phyloP scores from a whole-genome alignment of 2,113 vertebrate genomes.

The Orcinus orca region DNA sequence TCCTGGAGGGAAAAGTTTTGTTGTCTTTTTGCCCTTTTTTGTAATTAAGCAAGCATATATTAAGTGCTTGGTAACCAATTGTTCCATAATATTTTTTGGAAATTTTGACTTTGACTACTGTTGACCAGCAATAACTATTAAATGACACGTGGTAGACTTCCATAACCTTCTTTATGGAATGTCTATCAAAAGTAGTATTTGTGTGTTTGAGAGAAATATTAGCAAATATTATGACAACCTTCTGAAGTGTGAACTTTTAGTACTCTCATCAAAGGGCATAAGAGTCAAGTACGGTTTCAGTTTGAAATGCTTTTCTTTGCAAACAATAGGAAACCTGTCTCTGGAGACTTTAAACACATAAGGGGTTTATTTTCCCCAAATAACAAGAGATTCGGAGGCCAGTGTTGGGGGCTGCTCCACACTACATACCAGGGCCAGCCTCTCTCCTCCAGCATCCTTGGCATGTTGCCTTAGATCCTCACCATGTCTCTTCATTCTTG shows the following conservation, averaged over 20 bases:
- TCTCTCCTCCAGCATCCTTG: neutral
- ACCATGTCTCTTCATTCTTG: neutral
- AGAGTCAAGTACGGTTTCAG: neutral
- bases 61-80: neutral
- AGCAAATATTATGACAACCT: neutral
- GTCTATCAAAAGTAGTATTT: neutral
- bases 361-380: neutral
- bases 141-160: neutral
- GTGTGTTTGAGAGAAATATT: neutral
- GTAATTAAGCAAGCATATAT: neutral
- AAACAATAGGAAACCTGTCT: constrained; percentile 1
- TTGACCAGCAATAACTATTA: neutral
- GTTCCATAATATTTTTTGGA: neutral
- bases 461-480: neutral
- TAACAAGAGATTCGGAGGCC: neutral
- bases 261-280: neutral
- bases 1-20: neutral
- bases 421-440: neutral
- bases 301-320: constrained; percentile 31
- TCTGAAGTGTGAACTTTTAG: constrained; percentile 12
- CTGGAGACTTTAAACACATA: neutral
- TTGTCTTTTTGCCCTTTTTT: neutral
- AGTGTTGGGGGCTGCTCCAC: neutral
- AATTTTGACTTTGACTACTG: neutral
- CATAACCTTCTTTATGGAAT: neutral